These are phyloP conservation scores for Neoarius graeffei DNA, from an alignment of 2,113 vertebrate genomes.

Conservation along the genomic window DNA sequence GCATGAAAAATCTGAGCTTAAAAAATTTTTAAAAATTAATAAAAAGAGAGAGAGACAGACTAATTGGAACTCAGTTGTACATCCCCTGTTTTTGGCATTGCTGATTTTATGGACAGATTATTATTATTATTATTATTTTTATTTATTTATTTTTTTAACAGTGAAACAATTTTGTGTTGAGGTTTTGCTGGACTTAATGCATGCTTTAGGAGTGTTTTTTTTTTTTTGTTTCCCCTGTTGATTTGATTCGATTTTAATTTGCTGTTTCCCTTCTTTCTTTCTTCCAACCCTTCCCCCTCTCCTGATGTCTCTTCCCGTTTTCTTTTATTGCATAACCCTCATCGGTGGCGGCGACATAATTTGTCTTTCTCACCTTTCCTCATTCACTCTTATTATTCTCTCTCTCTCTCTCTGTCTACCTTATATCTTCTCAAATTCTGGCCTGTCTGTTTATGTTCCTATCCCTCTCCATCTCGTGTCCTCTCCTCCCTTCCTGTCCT, in stretches of 20 bases:
- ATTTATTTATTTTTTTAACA: conserved; percentile 31
- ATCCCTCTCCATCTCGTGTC: neutral
- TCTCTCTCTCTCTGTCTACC: neutral
- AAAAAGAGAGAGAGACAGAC: too few relatives aligned
- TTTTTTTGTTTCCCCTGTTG: conserved; percentile 38
- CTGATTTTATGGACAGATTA: conserved; percentile 12
- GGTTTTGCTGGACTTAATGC: conserved; percentile 39
- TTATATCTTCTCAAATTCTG: neutral
- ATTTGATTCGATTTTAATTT: conserved; percentile 57
- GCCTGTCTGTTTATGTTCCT: neutral
- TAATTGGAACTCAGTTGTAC: conserved; percentile 1
- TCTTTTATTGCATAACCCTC: neutral
- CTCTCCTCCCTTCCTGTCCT: conserved; percentile 1
- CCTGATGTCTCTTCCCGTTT: conserved; percentile 41
- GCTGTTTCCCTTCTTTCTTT: conserved; percentile 48
- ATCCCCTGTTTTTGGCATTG: conserved; percentile 46
- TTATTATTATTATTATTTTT: neutral
- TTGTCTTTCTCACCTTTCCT: neutral
- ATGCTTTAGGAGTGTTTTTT: conserved; percentile 44
- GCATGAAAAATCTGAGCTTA: neutral
- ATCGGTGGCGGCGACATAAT: neutral
- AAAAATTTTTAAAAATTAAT: neutral
- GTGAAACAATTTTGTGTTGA: conserved; percentile 48
- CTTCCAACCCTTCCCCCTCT: conserved; percentile 5
- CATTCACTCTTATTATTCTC: neutral